Percentiles rank a stretch among this genome's conserved stretches.
phyloP scores from a whole-genome alignment of 1,140 invertebrate genomes.

The Drosophila sechellia region DNA sequence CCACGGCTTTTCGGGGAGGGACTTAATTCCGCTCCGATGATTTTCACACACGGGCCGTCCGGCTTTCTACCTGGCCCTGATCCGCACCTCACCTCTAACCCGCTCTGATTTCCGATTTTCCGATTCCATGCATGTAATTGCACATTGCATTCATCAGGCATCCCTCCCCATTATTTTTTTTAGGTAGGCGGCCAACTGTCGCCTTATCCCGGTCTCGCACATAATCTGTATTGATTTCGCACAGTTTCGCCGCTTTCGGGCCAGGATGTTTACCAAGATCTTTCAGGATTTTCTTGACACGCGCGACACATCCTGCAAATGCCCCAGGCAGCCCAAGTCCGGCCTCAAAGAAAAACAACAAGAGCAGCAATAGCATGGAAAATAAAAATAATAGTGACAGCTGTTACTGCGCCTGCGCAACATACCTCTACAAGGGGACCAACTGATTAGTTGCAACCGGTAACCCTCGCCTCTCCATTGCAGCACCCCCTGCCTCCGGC shows the following conservation, averaged over 20 bases:
- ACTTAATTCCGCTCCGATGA: slow-evolving; percentile 65
- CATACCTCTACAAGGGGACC: slow-evolving; percentile 36
- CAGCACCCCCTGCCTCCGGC: slow-evolving; percentile 10
- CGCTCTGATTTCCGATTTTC: slow-evolving; percentile 55
- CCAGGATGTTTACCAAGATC: slow-evolving; percentile 31
- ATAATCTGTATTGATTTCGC: slow-evolving; percentile 69
- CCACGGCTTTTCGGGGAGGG: slow-evolving; percentile 46
- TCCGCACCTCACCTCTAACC: slow-evolving; percentile 30
- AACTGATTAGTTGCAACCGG: slow-evolving; percentile 59
- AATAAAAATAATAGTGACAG: slow-evolving; percentile 53
- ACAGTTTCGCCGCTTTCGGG: slow-evolving; percentile 20
- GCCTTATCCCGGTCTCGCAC: slow-evolving; percentile 34
- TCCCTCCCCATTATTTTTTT: slow-evolving; percentile 10
- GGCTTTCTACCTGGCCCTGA: slow-evolving; percentile 17
- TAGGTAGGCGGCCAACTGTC: slow-evolving; percentile 38
- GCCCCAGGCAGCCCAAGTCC: slow-evolving; percentile 9
- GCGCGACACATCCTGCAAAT: slow-evolving; percentile 34
- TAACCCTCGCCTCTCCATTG: slow-evolving; percentile 28
- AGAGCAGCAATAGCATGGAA: background rate
- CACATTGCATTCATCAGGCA: slow-evolving; percentile 57
- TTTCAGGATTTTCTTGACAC: slow-evolving; percentile 54
- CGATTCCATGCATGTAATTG: slow-evolving; percentile 79
- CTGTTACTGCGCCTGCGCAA: slow-evolving; percentile 48
- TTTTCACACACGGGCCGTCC: slow-evolving; percentile 61
- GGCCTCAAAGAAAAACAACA: slow-evolving; percentile 37